Conservation (phyloP, 2,797 vertebrate species). For the Sebastes diploproa region DNA sequence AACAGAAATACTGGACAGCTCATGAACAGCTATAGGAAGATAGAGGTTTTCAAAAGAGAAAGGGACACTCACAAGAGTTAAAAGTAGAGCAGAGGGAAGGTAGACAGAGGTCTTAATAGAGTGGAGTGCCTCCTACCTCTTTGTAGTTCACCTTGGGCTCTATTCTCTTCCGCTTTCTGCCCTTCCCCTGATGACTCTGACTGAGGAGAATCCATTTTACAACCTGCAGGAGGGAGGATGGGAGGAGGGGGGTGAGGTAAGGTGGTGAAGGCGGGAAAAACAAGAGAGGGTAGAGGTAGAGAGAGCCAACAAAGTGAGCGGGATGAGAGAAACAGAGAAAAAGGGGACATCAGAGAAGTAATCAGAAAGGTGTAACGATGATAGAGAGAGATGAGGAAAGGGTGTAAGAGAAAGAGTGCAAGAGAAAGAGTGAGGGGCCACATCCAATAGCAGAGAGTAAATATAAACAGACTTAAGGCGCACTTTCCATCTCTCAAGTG, state of each 20-base stretch:
- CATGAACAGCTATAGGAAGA: neutral
- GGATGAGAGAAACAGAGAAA: slow-evolving; percentile 1
- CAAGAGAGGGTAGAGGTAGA: slow-evolving; percentile 24
- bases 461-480: slow-evolving; percentile 62
- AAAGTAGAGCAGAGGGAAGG: slow-evolving; percentile 1
- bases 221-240: slow-evolving; percentile 82
- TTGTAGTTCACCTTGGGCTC: slow-evolving; percentile 84
- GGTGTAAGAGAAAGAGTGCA: neutral
- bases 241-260: slow-evolving; percentile 2
- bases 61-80: neutral
- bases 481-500: slow-evolving; percentile 63
- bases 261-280: slow-evolving; percentile 58
- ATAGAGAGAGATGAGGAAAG: neutral
- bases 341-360: neutral
- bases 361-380: slow-evolving; percentile 31
- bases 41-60: slow-evolving; percentile 18
- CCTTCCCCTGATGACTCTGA: slow-evolving; percentile 83
- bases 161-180: slow-evolving; percentile 86
- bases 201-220: slow-evolving; percentile 91
- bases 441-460: slow-evolving; percentile 57
- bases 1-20: slow-evolving; percentile 25
- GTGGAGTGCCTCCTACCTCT: slow-evolving; percentile 86
- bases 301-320: slow-evolving; percentile 33
- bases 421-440: slow-evolving; percentile 27
- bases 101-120: slow-evolving; percentile 56